Percentiles rank a stretch among this genome's conserved stretches.
Conservation (phyloP, 2,888 invertebrate species). For the Tenodera sinensis region DNA sequence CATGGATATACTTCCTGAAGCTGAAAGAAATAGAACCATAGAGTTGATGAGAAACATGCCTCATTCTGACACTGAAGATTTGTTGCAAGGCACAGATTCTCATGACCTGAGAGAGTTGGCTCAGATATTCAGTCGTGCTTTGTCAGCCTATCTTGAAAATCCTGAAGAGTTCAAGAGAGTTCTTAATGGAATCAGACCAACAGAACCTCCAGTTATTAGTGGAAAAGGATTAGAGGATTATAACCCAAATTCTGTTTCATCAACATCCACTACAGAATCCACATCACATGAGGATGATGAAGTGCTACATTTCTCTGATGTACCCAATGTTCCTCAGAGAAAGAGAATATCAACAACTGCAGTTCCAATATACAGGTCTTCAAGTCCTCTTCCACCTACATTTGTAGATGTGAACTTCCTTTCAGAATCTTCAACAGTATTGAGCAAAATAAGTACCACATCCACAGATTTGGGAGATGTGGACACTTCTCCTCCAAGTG, state of each 20-base stretch:
- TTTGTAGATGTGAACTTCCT: background rate
- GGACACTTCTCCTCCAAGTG: background rate
- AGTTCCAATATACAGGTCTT: background rate
- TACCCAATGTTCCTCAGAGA: conserved; percentile 43
- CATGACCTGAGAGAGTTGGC: conserved; percentile 65
- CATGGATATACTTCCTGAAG: background rate
- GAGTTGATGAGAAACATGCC: background rate
- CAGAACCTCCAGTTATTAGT: conserved; percentile 48
- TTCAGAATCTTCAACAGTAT: background rate
- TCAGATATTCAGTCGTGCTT: conserved; percentile 77
- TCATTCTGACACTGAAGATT: conserved; percentile 3
- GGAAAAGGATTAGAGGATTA: background rate
- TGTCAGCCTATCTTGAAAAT: conserved; percentile 78
- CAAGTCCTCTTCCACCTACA: background rate
- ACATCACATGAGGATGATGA: conserved; percentile 63
- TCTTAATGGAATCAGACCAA: conserved; percentile 72
- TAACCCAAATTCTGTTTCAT: background rate
- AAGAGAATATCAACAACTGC: conserved; percentile 39
- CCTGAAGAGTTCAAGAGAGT: conserved; percentile 76
- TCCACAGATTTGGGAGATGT: background rate
- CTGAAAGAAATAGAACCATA: background rate
- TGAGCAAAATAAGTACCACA: background rate
- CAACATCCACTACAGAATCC: background rate
- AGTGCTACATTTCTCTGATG: conserved; percentile 73
- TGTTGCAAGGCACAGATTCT: conserved; percentile 4